Conservation (phyloP, 2,797 vertebrate genomes). For the Lophius americanus region DNA sequence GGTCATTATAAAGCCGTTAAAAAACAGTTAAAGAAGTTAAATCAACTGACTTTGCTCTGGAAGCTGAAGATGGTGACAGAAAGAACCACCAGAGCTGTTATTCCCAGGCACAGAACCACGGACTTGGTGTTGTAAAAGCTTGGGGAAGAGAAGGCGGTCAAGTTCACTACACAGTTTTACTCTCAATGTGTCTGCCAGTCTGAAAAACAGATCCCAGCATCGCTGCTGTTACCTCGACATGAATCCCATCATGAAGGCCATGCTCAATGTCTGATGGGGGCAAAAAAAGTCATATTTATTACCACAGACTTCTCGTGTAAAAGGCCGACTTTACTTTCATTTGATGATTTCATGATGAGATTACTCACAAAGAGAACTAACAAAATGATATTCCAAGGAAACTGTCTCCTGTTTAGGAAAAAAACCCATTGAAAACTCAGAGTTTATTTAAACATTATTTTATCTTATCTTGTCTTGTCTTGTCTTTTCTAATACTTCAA, state of each 20-base stretch:
- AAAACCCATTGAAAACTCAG: background rate
- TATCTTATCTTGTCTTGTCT: background rate
- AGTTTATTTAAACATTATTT: background rate
- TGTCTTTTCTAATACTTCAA: background rate
- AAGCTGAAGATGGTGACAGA: conserved; percentile 94
- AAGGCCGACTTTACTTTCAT: no score
- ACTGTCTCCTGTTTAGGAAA: conserved; percentile 85
- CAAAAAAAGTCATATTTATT: conserved; percentile 9
- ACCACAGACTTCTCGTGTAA: background rate
- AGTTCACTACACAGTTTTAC: background rate
- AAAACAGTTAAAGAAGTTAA: background rate
- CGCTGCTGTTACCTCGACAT: conserved; percentile 76
- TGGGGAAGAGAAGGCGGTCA: conserved; percentile 26
- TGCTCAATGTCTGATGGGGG: conserved; percentile 77
- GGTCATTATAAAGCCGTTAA: background rate
- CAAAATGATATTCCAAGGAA: conserved; percentile 93
- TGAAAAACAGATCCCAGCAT: background rate
- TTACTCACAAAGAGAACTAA: conserved; percentile 93
- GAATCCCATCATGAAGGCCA: conserved; percentile 85
- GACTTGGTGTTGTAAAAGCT: conserved; percentile 95
- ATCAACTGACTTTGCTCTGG: conserved; percentile 89
- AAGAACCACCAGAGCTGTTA: conserved; percentile 91
- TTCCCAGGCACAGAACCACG: conserved; percentile 89
- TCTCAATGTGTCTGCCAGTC: background rate
- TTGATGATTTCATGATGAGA: background rate